Evolutionary conservation across 2,888 invertebrate species (phyloP).

Genomic region (Drosophila sordidula): DNA sequence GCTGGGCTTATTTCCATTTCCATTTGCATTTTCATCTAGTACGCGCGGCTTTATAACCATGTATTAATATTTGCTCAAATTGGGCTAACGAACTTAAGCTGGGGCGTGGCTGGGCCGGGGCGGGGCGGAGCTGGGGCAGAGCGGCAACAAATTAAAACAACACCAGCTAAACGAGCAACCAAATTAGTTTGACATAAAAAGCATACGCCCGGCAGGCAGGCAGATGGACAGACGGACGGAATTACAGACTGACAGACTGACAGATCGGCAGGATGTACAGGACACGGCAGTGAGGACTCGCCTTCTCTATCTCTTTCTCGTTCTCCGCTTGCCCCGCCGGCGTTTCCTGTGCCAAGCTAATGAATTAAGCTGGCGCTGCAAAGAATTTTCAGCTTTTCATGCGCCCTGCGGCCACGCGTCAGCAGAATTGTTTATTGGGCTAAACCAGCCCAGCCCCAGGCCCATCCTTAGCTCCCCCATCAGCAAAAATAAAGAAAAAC

Average conservation of each 20-base stretch:
- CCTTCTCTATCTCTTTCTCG: not conserved
- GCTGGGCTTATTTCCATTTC: conserved; percentile 19
- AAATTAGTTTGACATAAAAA: conserved; percentile 80
- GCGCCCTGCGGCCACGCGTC: conserved; percentile 53
- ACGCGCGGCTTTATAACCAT: conserved; percentile 69
- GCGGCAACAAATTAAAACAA: conserved; percentile 72
- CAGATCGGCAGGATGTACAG: conserved; percentile 46
- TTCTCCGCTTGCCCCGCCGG: not conserved
- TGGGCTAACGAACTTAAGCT: conserved; percentile 79
- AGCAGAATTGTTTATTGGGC: conserved; percentile 68
- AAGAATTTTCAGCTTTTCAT: conserved; percentile 59
- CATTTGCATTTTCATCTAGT: conserved; percentile 46
- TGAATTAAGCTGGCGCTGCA: conserved; percentile 74
- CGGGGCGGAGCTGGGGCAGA: conserved; percentile 11
- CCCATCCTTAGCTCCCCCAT: not conserved
- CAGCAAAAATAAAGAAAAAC: conserved; percentile 15
- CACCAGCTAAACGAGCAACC: conserved; percentile 75
- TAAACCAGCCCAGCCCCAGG: not conserved
- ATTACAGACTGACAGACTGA: conserved; percentile 19
- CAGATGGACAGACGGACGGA: conserved; percentile 17
- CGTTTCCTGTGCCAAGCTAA: conserved; percentile 52
- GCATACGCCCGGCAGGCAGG: conserved; percentile 51
- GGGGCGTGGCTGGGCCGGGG: conserved; percentile 21
- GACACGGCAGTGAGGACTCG: conserved; percentile 7
- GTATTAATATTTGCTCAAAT: conserved; percentile 78